phyloP scores from a whole-genome alignment of 1,140 invertebrate genomes.

The Alviniconcha marisindica region DNA sequence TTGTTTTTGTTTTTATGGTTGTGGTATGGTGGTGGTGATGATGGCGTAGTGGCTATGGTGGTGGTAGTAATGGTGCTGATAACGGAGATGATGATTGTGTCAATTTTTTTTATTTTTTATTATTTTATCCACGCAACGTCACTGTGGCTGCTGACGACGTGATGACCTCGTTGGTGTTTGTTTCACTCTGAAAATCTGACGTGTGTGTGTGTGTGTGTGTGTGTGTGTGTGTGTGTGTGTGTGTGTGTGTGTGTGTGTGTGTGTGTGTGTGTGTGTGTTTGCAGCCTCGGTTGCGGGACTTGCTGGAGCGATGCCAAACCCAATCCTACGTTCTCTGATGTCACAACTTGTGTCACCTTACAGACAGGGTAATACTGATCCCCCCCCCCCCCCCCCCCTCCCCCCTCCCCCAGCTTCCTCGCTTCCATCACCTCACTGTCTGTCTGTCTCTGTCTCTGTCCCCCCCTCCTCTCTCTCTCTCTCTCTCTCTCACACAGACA shows the following conservation, averaged over 20 bases:
- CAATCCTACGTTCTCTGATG: background rate
- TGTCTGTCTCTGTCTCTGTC: no score
- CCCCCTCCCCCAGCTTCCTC: background rate
- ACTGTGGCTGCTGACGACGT: no score
- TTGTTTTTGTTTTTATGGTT: no score
- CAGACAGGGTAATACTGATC: slow-evolving; percentile 15
- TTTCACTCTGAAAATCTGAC: no score
- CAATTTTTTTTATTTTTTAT: background rate
- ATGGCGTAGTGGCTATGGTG: no score
- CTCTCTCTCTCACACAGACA: background rate
- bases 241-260: background rate
- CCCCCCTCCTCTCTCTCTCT: no score
- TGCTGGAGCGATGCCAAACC: background rate
- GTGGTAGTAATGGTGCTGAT: no score
- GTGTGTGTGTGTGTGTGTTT: background rate
- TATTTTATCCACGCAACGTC: no score
- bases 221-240: background rate
- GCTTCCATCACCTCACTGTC: no score
- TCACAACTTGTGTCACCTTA: background rate
- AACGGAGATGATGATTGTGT: background rate
- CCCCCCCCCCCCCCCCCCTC: background rate
- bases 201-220: background rate
- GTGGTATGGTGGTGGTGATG: no score
- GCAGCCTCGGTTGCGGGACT: background rate
- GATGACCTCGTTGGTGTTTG: no score